A percentile compares a stretch with the other conserved stretches of the same genome.
These are phyloP conservation scores for Pararge aegeria DNA, from an alignment of 1,140 invertebrate genomes.

Conservation along the genomic window DNA sequence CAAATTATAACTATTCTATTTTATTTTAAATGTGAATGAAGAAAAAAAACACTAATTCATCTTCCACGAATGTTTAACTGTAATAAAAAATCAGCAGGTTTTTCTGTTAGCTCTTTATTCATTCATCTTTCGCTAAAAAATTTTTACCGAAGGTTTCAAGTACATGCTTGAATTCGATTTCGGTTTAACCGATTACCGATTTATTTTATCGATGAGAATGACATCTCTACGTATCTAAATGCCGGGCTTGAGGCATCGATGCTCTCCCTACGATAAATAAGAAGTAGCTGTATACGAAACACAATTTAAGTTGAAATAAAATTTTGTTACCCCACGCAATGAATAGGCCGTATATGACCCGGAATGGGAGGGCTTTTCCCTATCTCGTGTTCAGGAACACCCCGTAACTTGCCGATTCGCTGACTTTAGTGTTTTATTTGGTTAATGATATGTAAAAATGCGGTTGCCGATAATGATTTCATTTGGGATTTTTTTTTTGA, in stretches of 20 bases:
- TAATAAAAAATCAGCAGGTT: too few relatives aligned
- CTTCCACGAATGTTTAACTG: too few relatives aligned
- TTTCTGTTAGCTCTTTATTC: too few relatives aligned
- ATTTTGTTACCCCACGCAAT: slow-evolving; percentile 63
- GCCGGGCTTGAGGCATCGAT: slow-evolving; percentile 34
- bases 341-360: slow-evolving; percentile 65
- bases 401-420: slow-evolving; percentile 64
- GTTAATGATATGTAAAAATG: slow-evolving; percentile 53
- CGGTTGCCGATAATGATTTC: not conserved
- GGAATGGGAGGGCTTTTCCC: slow-evolving; percentile 53
- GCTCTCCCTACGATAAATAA: slow-evolving; percentile 59
- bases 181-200: not conserved
- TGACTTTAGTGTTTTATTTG: slow-evolving; percentile 60
- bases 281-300: slow-evolving; percentile 61
- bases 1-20: too few relatives aligned
- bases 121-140: too few relatives aligned
- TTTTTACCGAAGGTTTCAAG: too few relatives aligned
- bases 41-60: too few relatives aligned
- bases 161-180: not conserved
- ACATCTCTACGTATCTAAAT: slow-evolving; percentile 31
- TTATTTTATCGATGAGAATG: not conserved
- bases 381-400: slow-evolving; percentile 51
- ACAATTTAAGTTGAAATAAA: slow-evolving; percentile 76
- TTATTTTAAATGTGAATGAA: too few relatives aligned
- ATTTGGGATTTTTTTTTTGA: not conserved